Evolutionary conservation across 2,113 vertebrate species (phyloP).

Genomic region (Spea bombifrons): DNA sequence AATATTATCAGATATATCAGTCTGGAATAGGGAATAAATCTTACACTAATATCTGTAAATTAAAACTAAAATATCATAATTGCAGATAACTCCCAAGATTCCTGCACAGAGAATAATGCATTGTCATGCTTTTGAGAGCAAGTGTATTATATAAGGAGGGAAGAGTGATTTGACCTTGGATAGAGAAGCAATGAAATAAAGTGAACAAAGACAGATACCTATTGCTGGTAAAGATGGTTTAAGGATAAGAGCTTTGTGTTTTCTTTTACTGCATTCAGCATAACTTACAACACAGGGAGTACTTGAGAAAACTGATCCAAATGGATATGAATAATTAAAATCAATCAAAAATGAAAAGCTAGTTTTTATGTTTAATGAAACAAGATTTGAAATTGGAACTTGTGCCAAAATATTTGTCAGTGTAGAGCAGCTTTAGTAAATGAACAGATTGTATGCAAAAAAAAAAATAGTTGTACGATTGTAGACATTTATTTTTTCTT

Average conservation of each 20-base stretch:
- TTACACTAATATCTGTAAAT: constrained; percentile 28
- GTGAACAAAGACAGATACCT: constrained; percentile 16
- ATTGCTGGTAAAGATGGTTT: constrained; percentile 9
- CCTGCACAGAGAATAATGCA: constrained; percentile 38
- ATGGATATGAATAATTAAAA: not conserved
- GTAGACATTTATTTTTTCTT: too few species aligned
- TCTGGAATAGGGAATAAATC: not conserved
- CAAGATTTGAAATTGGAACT: not conserved
- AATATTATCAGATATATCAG: not conserved
- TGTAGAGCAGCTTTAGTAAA: too few species aligned
- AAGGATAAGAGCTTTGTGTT: not conserved
- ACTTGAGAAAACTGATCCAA: not conserved
- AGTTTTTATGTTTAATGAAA: not conserved
- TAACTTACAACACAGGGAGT: not conserved
- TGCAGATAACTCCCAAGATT: constrained; percentile 31
- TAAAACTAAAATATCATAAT: constrained; percentile 32
- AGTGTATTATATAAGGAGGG: constrained; percentile 30
- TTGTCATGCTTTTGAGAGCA: constrained; percentile 38
- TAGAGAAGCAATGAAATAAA: constrained; percentile 16
- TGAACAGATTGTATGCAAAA: too few species aligned
- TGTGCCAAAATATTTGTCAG: not conserved
- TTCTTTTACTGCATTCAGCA: not conserved
- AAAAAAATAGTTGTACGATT: too few species aligned
- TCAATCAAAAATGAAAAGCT: not conserved
- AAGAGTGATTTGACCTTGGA: constrained; percentile 30